Percentiles rank a stretch among this genome's conserved stretches.
phyloP scores from a whole-genome alignment of 2,797 vertebrate species.

The Xiphophorus birchmanni region DNA sequence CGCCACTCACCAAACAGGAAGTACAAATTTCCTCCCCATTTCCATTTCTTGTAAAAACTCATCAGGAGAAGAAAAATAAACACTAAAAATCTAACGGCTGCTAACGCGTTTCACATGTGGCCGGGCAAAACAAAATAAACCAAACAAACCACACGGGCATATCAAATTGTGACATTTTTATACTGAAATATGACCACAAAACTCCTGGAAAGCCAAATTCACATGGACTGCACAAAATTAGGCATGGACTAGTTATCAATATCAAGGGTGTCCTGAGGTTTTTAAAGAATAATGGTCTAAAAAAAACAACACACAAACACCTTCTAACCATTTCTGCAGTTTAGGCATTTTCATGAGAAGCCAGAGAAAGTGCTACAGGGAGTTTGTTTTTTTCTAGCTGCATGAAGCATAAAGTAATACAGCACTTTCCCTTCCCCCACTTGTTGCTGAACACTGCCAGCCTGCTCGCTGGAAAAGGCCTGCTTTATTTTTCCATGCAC shows the following conservation, averaged over 20 bases:
- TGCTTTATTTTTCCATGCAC: not conserved
- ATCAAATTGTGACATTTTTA: constrained; percentile 28
- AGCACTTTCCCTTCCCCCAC: not conserved
- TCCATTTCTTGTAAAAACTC: constrained; percentile 19
- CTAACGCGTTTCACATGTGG: constrained; percentile 46
- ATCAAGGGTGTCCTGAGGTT: not conserved
- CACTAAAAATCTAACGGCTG: constrained; percentile 19
- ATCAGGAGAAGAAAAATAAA: constrained; percentile 40
- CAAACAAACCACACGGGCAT: constrained; percentile 22
- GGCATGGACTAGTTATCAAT: not conserved
- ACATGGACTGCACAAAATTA: not conserved
- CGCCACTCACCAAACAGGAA: constrained; percentile 52
- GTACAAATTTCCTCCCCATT: constrained; percentile 38
- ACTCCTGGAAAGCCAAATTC: constrained; percentile 6
- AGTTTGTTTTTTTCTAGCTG: not conserved
- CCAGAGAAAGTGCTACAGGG: not conserved
- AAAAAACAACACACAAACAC: not conserved
- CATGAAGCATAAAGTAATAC: not conserved
- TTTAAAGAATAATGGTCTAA: not conserved
- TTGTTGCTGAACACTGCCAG: not conserved
- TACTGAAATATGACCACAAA: constrained; percentile 18
- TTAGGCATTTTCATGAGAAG: not conserved
- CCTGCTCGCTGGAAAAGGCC: not conserved
- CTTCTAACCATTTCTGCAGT: not conserved
- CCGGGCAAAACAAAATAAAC: constrained; percentile 24